Evolutionary conservation across 2,113 vertebrate genomes (phyloP), one percentile per base, ranked within the genome.

Genomic region (Epinephelus lanceolatus): DNA sequence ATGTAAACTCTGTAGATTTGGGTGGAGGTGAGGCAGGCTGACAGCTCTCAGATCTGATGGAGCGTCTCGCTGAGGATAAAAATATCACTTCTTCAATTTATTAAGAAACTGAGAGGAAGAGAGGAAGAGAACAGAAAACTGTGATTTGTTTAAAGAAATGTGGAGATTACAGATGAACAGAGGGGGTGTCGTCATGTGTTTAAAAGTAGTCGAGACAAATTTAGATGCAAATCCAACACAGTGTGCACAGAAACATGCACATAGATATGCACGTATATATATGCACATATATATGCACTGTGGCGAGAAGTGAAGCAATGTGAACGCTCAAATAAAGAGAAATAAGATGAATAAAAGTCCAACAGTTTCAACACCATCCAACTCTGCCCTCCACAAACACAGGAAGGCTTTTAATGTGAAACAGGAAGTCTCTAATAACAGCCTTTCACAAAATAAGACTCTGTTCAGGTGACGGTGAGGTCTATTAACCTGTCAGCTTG

Each of bases 31-130:
- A 87, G 68, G 52, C 15, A 51, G 6, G 0, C 33, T 72, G 84
- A 80, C 82, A 66, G 81, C 62, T 59, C 63, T 77, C 72, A 76
- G 67, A 84, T 90, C 81, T 79, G 52, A 86, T 56, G 74, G 63
- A 57, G 77, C 33, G 19, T 60, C 80, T 76, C 14, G 18, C 71
- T 12, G 66, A 40, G 57, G 65, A 65, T 81, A 87, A 65, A 89
- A 89, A 91, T 91, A 85, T 80, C 56, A 6, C 60, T 49, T 84
- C 71, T 55, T 84, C 71, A 42, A 21, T 81, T 73, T 81, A 73
- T 85, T 73, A 69, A 71, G 61, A 90, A 72, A 66, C 45, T 1
- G 1, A 10, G 18, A 11, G 59, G 3, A 37, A 1, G 3, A 6
- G 27, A 17, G n/a, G 23, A 5, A 30, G 42, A 42, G 42, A 37